phyloP scores from a whole-genome alignment of 2,888 invertebrate species.

The Malacosoma neustria region DNA sequence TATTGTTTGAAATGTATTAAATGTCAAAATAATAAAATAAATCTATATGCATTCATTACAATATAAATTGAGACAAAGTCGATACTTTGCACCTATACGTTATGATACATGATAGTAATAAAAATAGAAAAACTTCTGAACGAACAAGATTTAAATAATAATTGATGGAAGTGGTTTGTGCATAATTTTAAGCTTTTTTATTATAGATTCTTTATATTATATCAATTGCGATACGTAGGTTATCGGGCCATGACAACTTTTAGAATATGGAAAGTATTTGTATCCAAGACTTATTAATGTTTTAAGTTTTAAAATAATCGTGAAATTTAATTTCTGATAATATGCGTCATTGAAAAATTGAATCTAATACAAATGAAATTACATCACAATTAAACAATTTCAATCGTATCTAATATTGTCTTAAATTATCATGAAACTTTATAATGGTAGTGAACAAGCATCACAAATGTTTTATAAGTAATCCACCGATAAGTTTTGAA shows the following conservation, averaged over 20 bases:
- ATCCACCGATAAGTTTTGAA: constrained; percentile 66
- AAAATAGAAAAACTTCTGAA: constrained; percentile 48
- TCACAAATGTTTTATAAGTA: constrained; percentile 20
- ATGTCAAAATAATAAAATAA: not conserved
- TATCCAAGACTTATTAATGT: constrained; percentile 61
- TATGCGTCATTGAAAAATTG: no score
- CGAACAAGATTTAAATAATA: constrained; percentile 54
- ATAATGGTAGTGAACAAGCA: no score
- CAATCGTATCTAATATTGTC: no score
- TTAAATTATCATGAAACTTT: no score
- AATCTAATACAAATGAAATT: no score
- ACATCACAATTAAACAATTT: no score
- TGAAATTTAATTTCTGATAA: no score
- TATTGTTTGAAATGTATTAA: not conserved
- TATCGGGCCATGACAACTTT: constrained; percentile 69
- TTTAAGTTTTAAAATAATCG: constrained; percentile 33
- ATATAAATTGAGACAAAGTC: not conserved
- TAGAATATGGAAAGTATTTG: constrained; percentile 52
- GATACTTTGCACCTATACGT: constrained; percentile 30
- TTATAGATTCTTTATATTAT: constrained; percentile 52
- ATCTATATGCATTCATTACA: not conserved
- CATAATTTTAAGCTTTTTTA: constrained; percentile 51
- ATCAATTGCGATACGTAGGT: constrained; percentile 57
- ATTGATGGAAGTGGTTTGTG: constrained; percentile 64
- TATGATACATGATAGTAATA: constrained; percentile 49